Evolutionary conservation across 23 tunicate genomes (phyloP).

Genomic region (Ascidia mentula): DNA sequence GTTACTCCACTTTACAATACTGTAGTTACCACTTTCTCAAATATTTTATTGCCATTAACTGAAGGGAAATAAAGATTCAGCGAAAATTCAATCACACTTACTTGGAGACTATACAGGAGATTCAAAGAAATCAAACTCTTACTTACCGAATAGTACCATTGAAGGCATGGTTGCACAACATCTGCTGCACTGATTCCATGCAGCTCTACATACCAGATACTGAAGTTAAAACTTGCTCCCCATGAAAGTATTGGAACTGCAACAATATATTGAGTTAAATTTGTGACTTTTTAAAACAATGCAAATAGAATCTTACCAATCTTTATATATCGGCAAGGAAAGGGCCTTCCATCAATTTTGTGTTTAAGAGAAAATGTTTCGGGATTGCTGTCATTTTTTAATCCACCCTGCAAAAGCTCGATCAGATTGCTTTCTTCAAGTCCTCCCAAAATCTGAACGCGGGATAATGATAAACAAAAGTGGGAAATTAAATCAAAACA

Average conservation of each 20-base stretch:
- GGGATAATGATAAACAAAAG: not conserved
- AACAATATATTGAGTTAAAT: constrained; percentile 13
- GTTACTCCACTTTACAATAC: not conserved
- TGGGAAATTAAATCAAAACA: not conserved
- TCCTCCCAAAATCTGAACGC: constrained; percentile 55
- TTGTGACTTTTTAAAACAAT: constrained; percentile 69
- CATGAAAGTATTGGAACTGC: constrained; percentile 72
- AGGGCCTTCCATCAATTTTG: constrained; percentile 38
- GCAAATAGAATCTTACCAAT: constrained; percentile 73
- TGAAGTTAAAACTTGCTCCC: constrained; percentile 90
- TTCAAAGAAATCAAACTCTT: too few species aligned
- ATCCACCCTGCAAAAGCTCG: constrained; percentile 58
- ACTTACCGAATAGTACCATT: constrained; percentile 60
- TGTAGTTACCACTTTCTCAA: too few species aligned
- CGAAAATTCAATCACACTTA: too few species aligned
- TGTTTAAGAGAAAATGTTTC: constrained; percentile 66
- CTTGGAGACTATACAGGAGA: too few species aligned
- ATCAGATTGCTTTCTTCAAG: constrained; percentile 64
- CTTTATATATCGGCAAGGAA: constrained; percentile 77
- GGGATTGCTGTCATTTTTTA: constrained; percentile 79
- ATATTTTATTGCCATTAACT: too few species aligned
- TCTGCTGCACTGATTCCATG: constrained; percentile 35
- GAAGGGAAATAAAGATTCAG: too few species aligned
- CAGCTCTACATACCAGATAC: constrained; percentile 80
- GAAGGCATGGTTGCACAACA: constrained; percentile 57